phyloP scores from a whole-genome alignment of 2,113 vertebrate genomes.

The Raja brachyura region DNA sequence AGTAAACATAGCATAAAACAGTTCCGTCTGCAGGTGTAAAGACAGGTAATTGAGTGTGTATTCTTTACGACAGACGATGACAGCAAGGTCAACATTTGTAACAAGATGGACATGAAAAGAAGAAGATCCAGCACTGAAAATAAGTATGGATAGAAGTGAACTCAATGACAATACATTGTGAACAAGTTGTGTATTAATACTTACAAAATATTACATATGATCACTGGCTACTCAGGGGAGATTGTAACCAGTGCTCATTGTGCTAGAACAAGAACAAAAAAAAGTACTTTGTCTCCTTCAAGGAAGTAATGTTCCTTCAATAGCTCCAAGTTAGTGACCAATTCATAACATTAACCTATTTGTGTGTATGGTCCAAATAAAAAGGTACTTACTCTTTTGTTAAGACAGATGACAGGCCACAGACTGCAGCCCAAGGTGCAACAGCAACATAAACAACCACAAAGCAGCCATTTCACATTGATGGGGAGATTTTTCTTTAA shows the following conservation, averaged over 20 bases:
- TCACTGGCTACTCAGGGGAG: neutral
- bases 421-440: slow-evolving; percentile 94
- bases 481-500: slow-evolving; percentile 91
- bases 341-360: slow-evolving; percentile 26
- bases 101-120: too few species aligned
- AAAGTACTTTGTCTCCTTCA: neutral
- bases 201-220: neutral
- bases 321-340: neutral
- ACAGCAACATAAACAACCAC: slow-evolving; percentile 95
- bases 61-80: neutral
- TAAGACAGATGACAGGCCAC: slow-evolving; percentile 98
- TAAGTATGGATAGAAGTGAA: too few species aligned
- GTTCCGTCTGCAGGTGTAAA: neutral
- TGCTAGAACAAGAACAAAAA: neutral
- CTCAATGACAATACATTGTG: neutral
- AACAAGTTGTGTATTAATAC: neutral
- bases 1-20: neutral
- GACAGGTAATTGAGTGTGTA: neutral
- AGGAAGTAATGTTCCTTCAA: neutral
- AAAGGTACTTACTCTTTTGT: slow-evolving; percentile 84
- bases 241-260: neutral
- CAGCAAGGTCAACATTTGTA: too few species aligned
- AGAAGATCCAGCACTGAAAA: too few species aligned
- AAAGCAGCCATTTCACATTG: slow-evolving; percentile 95
- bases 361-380: neutral